Percentiles rank a stretch among this genome's conserved stretches.
Conservation (phyloP, 2,113 vertebrate genomes). For the Colius striatus region DNA sequence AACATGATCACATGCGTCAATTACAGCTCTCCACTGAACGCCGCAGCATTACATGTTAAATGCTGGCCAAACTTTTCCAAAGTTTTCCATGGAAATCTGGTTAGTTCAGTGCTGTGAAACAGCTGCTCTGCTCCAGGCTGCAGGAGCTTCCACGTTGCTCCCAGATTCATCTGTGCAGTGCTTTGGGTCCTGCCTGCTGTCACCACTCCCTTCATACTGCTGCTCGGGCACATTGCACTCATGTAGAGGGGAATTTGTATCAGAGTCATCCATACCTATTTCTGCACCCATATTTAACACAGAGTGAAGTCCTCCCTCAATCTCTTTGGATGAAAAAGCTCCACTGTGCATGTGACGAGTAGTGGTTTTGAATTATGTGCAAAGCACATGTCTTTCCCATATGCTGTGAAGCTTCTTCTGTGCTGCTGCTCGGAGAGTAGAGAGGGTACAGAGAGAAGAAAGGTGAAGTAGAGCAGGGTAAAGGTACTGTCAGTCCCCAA, state of each 20-base stretch:
- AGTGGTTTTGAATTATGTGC: background rate
- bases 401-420: background rate
- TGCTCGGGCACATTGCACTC: background rate
- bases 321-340: background rate
- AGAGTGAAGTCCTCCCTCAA: background rate
- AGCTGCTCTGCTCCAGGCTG: background rate
- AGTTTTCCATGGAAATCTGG: background rate
- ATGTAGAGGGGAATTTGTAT: too few relatives aligned
- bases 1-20: background rate
- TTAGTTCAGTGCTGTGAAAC: background rate
- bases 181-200: background rate
- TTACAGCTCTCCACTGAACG: background rate
- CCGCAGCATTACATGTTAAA: background rate
- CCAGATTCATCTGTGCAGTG: background rate
- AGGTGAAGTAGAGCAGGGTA: background rate
- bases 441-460: background rate
- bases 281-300: background rate
- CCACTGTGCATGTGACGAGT: too few relatives aligned
- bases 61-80: background rate
- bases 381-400: background rate
- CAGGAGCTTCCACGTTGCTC: background rate
- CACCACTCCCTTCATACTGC: fast-evolving
- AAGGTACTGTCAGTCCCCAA: background rate
- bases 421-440: too few relatives aligned
- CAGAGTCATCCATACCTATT: background rate